phyloP scores from a whole-genome alignment of 2,113 vertebrate genomes.

The Poeciliopsis prolifica region DNA sequence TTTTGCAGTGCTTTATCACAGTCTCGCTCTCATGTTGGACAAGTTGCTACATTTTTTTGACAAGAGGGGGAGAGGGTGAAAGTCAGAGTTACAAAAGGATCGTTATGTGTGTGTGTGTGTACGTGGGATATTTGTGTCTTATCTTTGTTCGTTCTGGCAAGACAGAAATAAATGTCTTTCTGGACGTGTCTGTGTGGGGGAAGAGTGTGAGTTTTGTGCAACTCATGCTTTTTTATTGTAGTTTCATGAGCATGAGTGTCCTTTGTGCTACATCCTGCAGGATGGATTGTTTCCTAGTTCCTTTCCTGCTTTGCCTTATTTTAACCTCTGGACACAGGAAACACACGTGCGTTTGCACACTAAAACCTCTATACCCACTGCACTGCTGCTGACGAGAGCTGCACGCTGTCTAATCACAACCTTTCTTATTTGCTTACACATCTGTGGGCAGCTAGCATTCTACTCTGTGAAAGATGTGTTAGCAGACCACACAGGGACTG shows the following conservation, averaged over 20 bases:
- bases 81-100: slow-evolving; percentile 37
- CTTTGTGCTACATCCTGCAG: slow-evolving; percentile 53
- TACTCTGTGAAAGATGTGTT: slow-evolving; percentile 41
- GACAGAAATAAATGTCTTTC: slow-evolving; percentile 24
- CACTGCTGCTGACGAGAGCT: slow-evolving; percentile 30
- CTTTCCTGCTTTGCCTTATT: slow-evolving; percentile 75
- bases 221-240: slow-evolving; percentile 3
- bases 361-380: slow-evolving; percentile 10
- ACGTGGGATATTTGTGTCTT: too few species aligned
- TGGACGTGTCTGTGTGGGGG: slow-evolving; percentile 10
- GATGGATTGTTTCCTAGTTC: slow-evolving; percentile 73
- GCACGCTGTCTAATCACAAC: slow-evolving; percentile 34
- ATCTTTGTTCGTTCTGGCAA: slow-evolving; percentile 30
- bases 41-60: slow-evolving; percentile 43
- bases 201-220: slow-evolving; percentile 11
- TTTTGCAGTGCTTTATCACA: slow-evolving; percentile 51
- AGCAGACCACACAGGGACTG: slow-evolving; percentile 69
- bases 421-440: slow-evolving; percentile 42
- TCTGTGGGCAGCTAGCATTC: slow-evolving; percentile 22
- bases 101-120: not conserved
- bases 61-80: slow-evolving; percentile 14
- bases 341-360: slow-evolving; percentile 13
- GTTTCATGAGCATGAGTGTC: slow-evolving; percentile 6
- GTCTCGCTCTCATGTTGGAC: slow-evolving; percentile 54
- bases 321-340: slow-evolving; percentile 67